Evolutionary conservation across 2,113 vertebrate genomes (phyloP).

Genomic region (Notothenia coriiceps): DNA sequence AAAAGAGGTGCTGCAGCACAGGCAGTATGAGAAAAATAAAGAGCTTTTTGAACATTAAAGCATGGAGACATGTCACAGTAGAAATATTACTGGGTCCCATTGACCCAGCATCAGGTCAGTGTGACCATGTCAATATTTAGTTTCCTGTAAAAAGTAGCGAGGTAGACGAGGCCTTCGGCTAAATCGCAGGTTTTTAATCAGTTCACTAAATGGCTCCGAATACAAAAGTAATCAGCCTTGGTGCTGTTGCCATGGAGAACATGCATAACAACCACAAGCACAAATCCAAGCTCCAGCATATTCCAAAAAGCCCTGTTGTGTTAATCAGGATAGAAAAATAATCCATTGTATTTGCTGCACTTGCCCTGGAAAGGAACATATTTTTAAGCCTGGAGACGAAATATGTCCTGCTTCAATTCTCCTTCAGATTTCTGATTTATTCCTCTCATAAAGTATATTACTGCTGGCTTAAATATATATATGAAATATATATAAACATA

Average conservation of each 20-base stretch:
- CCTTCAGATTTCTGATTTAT: background rate
- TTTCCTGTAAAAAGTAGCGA: background rate
- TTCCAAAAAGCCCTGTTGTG: too few relatives aligned
- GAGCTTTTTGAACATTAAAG: too few relatives aligned
- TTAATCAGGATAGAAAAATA: background rate
- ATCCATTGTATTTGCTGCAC: background rate
- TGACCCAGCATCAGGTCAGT: background rate
- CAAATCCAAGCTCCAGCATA: background rate
- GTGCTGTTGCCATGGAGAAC: background rate
- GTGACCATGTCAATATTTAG: background rate
- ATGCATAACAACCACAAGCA: background rate
- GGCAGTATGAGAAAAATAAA: too few relatives aligned
- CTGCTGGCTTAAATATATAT: background rate
- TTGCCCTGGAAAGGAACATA: background rate
- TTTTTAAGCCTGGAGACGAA: background rate
- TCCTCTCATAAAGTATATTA: too few relatives aligned
- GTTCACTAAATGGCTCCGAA: background rate
- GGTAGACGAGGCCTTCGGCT: background rate
- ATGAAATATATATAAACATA: too few relatives aligned
- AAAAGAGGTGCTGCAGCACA: too few relatives aligned
- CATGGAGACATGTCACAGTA: background rate
- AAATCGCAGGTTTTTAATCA: background rate
- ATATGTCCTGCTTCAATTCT: background rate
- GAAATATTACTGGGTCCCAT: too few relatives aligned
- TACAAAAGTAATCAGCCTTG: background rate